Conservation (phyloP, 2,797 vertebrate genomes). For the Masticophis lateralis region DNA sequence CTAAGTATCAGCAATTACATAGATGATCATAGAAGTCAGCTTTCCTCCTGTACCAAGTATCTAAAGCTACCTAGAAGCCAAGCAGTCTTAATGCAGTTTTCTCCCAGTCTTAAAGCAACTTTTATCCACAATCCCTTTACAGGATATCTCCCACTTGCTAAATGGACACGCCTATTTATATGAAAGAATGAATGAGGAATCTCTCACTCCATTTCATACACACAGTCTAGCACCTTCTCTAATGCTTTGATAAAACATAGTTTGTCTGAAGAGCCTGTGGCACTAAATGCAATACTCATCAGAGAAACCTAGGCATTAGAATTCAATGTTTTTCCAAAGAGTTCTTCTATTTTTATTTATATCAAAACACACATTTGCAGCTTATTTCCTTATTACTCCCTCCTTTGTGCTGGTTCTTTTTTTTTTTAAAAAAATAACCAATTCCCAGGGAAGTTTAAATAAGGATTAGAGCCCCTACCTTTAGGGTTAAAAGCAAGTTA, state of each 20-base stretch:
- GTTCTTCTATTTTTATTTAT: not conserved
- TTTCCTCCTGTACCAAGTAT: not conserved
- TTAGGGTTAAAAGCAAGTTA: not conserved
- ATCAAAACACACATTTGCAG: not conserved
- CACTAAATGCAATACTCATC: not conserved
- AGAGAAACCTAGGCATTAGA: not conserved
- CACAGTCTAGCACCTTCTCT: not conserved
- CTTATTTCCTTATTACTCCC: not conserved
- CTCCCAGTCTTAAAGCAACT: not conserved
- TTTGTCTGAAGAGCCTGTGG: not conserved
- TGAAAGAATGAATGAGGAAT: not conserved
- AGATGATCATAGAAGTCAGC: not conserved
- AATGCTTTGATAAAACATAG: not conserved
- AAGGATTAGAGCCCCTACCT: too few relatives aligned
- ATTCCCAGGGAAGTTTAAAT: not conserved
- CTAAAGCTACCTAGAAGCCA: not conserved
- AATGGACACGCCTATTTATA: not conserved
- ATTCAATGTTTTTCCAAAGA: too few relatives aligned
- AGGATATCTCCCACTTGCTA: not conserved
- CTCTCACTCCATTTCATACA: not conserved
- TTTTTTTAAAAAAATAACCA: not conserved
- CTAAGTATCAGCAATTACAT: not conserved
- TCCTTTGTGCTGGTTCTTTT: not conserved
- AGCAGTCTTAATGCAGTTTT: not conserved
- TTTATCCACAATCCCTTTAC: not conserved